Evolutionary conservation across 2,113 vertebrate species (phyloP), one percentile per base, ranked within the genome.

Genomic region (Crotalus tigris): DNA sequence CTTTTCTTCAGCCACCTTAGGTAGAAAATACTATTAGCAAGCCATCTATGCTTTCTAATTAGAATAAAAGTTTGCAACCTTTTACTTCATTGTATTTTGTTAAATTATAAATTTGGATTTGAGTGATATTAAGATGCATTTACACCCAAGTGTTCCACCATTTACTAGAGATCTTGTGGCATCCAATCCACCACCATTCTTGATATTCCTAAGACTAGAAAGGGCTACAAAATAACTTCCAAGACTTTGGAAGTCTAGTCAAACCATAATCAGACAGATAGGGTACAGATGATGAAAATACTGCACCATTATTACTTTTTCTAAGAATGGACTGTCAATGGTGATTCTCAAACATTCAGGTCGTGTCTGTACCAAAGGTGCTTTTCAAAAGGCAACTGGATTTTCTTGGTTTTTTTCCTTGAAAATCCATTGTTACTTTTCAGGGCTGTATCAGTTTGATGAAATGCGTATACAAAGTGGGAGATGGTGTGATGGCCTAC

Each of bases 131-230:
- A 57, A 17, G n/a, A 39, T 39, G 69, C 17, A n/a, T n/a, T 75
- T 33, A n/a, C 13, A 75, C 64, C 5, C 64, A n/a, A 33, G n/a
- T 33, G 69, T 5, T 39, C n/a, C n/a, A 33, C 15, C 69, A 39
- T 75, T 75, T 75, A 75, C 8, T 7, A 33, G 15, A 19, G 69
- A 33, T 39, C n/a, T 95, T 95, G 58, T 86, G 95, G 91, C 93
- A 94, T 91, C 64, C 89, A 94, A 93, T 93, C 93, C 21, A 94
- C 81, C 75, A 92, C 86, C 64, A 92, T 92, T 95, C 90, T 92
- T 93, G 64, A 75, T 75, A 75, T 33, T 75, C n/a, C 33, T 75
- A 17, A 75, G 29, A 33, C n/a, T 75, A 75, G n/a, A 75, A 75
- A 75, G n/a, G n/a, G 69, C 69, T 75, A 39, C 69, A 33, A 75